phyloP scores from a whole-genome alignment of 2,888 invertebrate species.

The Cheilosia scutellata region DNA sequence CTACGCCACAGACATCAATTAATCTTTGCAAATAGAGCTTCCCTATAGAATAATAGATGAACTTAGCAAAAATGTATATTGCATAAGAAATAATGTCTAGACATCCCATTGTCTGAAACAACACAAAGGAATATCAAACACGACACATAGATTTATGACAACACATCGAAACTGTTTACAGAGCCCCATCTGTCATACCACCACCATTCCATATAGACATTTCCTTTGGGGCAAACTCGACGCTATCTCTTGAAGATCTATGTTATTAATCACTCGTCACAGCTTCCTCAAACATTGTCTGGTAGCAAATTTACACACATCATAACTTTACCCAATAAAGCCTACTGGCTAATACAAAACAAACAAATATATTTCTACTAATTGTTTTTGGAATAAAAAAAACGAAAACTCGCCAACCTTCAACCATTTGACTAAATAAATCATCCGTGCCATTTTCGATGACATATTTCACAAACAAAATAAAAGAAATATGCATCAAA shows the following conservation, averaged over 20 bases:
- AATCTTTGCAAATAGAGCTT: no score
- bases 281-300: constrained; percentile 28
- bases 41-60: no score
- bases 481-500: neutral
- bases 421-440: constrained; percentile 47
- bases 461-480: constrained; percentile 31
- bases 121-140: neutral
- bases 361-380: constrained; percentile 28
- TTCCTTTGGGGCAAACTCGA: constrained; percentile 6
- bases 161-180: constrained; percentile 17
- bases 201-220: constrained; percentile 7
- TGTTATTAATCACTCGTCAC: constrained; percentile 25
- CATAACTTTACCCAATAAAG: constrained; percentile 17
- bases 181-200: constrained; percentile 37
- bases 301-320: constrained; percentile 22
- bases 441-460: constrained; percentile 33
- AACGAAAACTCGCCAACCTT: constrained; percentile 33
- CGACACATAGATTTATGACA: constrained; percentile 2
- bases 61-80: neutral
- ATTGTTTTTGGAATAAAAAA: constrained; percentile 18
- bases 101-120: neutral
- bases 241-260: neutral
- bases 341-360: constrained; percentile 13
- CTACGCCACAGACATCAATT: no score
- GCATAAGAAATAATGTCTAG: neutral